Evolutionary conservation across 2,888 invertebrate genomes (phyloP), one percentile per base, ranked within the genome.

Genomic region (Philopedon plagiatum): DNA sequence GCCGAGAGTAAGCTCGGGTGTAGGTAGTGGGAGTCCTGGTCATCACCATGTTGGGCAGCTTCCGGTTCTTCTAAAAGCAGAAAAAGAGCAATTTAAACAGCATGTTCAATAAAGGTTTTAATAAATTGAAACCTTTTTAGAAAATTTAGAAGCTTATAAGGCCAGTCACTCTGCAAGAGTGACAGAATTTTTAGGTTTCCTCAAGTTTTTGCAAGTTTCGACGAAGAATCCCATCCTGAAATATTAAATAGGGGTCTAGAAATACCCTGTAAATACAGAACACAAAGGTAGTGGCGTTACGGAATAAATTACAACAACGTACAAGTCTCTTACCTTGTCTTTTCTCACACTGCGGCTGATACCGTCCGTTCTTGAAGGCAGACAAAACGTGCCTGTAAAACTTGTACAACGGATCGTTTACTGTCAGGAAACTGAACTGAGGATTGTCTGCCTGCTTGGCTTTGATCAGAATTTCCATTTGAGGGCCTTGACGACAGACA

Each of bases 381-480:
- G 87, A 86, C 71, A 92, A 84, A 2, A 95, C 86, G 76, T 94
- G 93, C 74, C 92, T 92, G 85, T 99, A 99, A 86, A 97, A 99
- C 0, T 93, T 91, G 86, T 98, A 92, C 41, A 99, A 87, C 0
- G 87, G 86, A 71, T 95, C 91, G 76, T 94, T 95, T 82, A 94
- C 94, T 70, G 95, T 94, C 71, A 99, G 88, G 86, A 99, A 99
- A 76, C 93, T 90, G 86, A 99, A 99, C 86, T 97, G 95, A 0
- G 93, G 89, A 87, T 98, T 99, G 82, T 93, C 92, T 0, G 94
- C 90, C 85, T 99, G 99, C 86, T 99, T 99, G 2, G 98, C 96
- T 86, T 99, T 99, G 77, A 99, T 93, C 9, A 99, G 89, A 78
- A 99, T 98, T 87, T 99, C 99, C 98, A 99, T 98, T 87, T 99